A percentile compares a stretch with the other conserved stretches of the same genome.
phyloP scores from a whole-genome alignment of 64 coral and sea anemone genomes.

The Actinia equina region DNA sequence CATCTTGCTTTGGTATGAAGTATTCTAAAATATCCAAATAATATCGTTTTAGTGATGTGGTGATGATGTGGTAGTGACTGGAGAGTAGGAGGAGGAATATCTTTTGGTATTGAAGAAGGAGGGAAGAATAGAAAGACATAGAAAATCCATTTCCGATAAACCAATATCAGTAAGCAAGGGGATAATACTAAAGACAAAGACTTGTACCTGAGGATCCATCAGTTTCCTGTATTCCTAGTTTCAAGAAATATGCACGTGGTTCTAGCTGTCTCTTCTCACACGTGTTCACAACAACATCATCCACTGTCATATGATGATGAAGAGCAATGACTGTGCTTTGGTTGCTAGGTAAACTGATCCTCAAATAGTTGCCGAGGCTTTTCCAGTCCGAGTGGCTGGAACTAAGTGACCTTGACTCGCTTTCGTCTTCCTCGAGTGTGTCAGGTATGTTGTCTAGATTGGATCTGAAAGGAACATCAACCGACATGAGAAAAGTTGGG shows the following conservation, averaged over 20 bases:
- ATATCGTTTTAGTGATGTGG: neutral
- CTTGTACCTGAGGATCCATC: conserved; percentile 48
- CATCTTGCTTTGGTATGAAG: conserved; percentile 54
- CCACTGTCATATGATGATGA: conserved; percentile 72
- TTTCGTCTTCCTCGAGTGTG: conserved; percentile 43
- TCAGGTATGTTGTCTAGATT: conserved; percentile 74
- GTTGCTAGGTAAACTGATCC: conserved; percentile 66
- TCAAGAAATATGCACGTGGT: conserved; percentile 74
- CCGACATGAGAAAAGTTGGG: too few species aligned
- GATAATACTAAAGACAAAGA: neutral
- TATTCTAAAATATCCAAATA: conserved; percentile 21
- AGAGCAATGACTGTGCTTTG: conserved; percentile 84
- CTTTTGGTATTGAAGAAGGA: too few species aligned
- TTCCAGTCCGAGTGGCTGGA: conserved; percentile 90
- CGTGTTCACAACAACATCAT: conserved; percentile 68
- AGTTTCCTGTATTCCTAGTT: conserved; percentile 67
- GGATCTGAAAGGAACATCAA: neutral
- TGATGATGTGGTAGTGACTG: too few species aligned
- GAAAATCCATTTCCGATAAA: neutral
- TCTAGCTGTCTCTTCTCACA: conserved; percentile 84
- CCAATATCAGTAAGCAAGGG: neutral
- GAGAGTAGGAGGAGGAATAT: too few species aligned
- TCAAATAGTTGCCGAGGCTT: conserved; percentile 84
- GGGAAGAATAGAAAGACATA: neutral
- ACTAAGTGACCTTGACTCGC: conserved; percentile 44